phyloP scores from a whole-genome alignment of 2,888 invertebrate genomes.

The Diachrysia chrysitis region DNA sequence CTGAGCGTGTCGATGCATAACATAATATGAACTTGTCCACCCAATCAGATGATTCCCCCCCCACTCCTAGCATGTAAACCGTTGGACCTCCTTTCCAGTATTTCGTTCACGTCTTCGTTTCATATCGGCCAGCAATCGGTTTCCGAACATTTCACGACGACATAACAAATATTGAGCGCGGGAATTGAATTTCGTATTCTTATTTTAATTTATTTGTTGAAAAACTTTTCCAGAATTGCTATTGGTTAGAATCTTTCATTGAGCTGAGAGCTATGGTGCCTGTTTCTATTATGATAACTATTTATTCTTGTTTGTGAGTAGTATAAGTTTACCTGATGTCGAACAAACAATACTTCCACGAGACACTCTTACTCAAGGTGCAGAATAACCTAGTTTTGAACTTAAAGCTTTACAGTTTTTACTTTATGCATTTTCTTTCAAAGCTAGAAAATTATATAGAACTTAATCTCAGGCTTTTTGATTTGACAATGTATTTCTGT shows the following conservation, averaged over 20 bases:
- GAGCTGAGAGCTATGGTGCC: not conserved
- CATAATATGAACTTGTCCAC: conserved; percentile 50
- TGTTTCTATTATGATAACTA: not conserved
- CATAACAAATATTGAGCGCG: conserved; percentile 72
- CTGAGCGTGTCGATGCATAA: conserved; percentile 52
- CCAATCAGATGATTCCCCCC: conserved; percentile 50
- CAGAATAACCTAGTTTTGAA: not conserved
- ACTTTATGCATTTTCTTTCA: not conserved
- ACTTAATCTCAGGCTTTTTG: no score
- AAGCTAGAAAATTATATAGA: not conserved
- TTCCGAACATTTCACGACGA: conserved; percentile 63
- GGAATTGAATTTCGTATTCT: conserved; percentile 73
- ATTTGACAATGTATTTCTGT: no score
- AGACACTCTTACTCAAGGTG: not conserved
- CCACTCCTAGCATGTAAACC: conserved; percentile 40
- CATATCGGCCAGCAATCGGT: conserved; percentile 68
- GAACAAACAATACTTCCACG: not conserved
- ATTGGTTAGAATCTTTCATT: conserved; percentile 26
- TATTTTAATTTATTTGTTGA: conserved; percentile 64
- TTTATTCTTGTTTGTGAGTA: not conserved
- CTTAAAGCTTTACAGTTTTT: not conserved
- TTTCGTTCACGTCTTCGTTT: conserved; percentile 71
- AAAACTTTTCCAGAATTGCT: conserved; percentile 42
- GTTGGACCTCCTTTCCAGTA: conserved; percentile 54
- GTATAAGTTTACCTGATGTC: not conserved